Evolutionary conservation across 2,888 invertebrate species (phyloP).

Genomic region (Lepas anatifera): DNA sequence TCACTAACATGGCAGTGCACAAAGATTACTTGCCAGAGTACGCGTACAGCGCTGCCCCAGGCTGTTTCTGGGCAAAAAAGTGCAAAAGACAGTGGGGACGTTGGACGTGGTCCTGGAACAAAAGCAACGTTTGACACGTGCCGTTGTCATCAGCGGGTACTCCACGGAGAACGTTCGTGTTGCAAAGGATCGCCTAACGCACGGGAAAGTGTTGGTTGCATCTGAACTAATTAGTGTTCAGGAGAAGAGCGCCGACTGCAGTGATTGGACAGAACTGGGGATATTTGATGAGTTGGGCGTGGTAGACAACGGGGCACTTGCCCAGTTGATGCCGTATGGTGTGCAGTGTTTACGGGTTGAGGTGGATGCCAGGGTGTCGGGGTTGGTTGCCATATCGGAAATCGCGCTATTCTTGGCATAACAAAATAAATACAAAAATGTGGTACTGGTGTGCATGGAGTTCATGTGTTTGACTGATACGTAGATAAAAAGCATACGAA

Average conservation of each 20-base stretch:
- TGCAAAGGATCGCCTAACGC: conserved; percentile 25
- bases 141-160: conserved; percentile 30
- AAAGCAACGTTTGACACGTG: conserved; percentile 28
- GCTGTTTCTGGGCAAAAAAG: conserved; percentile 34
- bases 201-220: conserved; percentile 29
- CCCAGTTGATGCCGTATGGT: conserved; percentile 26
- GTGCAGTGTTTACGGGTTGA: conserved; percentile 32
- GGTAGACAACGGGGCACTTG: conserved; percentile 28
- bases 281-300: conserved; percentile 29
- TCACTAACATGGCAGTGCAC: conserved; percentile 31
- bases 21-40: conserved; percentile 29
- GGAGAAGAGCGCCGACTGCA: conserved; percentile 26
- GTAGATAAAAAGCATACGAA: too few species aligned
- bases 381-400: conserved; percentile 34
- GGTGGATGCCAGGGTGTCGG: conserved; percentile 29
- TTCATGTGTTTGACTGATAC: too few species aligned
- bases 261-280: conserved; percentile 26
- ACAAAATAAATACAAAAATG: too few species aligned
- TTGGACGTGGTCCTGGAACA: conserved; percentile 31
- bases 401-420: conserved; percentile 34
- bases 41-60: conserved; percentile 32
- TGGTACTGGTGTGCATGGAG: too few species aligned
- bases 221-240: conserved; percentile 24
- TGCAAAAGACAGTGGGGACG: conserved; percentile 27
- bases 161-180: not conserved